Conservation (phyloP, 2,113 vertebrate genomes). For the Silurus glanis region DNA sequence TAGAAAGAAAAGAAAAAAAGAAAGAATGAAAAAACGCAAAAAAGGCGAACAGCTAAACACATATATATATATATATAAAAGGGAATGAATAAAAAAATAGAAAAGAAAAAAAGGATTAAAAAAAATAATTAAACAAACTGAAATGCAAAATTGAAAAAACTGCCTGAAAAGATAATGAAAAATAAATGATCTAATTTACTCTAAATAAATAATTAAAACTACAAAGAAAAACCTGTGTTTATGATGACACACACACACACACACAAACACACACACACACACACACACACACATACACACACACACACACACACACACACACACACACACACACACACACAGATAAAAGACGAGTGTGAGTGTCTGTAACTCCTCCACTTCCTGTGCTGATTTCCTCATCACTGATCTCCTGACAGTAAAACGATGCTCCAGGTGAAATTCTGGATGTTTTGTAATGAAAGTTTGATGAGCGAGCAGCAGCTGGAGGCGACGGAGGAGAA, state of each 20-base stretch:
- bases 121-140: not conserved
- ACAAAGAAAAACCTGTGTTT: not conserved
- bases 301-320: not conserved
- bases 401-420: not conserved
- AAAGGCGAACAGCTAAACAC: not conserved
- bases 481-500: slow-evolving; percentile 14
- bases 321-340: not conserved
- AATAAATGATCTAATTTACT: not conserved
- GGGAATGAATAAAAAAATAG: not conserved
- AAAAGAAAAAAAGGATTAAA: not conserved
- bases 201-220: not conserved
- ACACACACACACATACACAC: not conserved
- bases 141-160: not conserved
- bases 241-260: not conserved
- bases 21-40: not conserved
- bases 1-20: not conserved
- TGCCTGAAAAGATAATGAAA: not conserved
- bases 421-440: not conserved
- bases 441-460: not conserved
- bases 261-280: too few species aligned
- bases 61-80: not conserved
- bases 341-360: not conserved
- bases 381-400: not conserved
- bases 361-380: not conserved
- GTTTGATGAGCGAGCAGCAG: slow-evolving; percentile 9